A percentile compares a stretch with the other conserved stretches of the same genome.
These are phyloP conservation scores for Leptothorax acervorum DNA, from an alignment of 2,888 invertebrate genomes.

Conservation along the genomic window DNA sequence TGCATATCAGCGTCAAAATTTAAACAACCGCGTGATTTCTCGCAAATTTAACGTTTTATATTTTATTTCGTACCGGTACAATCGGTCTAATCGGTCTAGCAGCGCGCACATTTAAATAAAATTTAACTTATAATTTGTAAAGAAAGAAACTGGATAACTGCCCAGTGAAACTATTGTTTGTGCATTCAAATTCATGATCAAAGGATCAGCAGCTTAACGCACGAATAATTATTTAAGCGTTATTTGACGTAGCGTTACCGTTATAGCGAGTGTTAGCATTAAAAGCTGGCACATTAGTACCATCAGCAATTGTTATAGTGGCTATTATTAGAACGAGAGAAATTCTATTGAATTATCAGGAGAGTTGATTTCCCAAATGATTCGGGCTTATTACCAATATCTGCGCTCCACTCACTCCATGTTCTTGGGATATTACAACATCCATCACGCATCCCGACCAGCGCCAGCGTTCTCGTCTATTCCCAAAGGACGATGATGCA, in stretches of 20 bases:
- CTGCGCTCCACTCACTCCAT: background rate
- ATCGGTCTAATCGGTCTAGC: background rate
- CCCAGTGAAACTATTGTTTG: background rate
- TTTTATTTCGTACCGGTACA: background rate
- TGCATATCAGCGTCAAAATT: conserved; percentile 11
- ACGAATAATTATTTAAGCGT: background rate
- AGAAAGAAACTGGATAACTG: background rate
- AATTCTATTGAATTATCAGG: background rate
- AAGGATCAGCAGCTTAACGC: background rate
- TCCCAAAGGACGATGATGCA: conserved; percentile 55
- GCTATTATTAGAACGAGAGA: conserved; percentile 1
- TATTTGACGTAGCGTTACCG: background rate
- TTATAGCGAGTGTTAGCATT: background rate
- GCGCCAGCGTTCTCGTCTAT: conserved; percentile 19
- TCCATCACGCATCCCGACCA: conserved; percentile 59
- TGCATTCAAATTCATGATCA: background rate
- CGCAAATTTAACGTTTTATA: background rate
- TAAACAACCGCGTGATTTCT: background rate
- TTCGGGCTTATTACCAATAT: conserved; percentile 43
- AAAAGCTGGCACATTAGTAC: background rate
- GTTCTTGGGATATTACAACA: conserved; percentile 55
- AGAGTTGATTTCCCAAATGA: conserved; percentile 22
- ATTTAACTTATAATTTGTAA: background rate
- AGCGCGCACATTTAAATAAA: background rate
- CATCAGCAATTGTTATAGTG: background rate